Evolutionary conservation across 2,888 invertebrate species (phyloP).

Genomic region (Hoplodrina blanda): DNA sequence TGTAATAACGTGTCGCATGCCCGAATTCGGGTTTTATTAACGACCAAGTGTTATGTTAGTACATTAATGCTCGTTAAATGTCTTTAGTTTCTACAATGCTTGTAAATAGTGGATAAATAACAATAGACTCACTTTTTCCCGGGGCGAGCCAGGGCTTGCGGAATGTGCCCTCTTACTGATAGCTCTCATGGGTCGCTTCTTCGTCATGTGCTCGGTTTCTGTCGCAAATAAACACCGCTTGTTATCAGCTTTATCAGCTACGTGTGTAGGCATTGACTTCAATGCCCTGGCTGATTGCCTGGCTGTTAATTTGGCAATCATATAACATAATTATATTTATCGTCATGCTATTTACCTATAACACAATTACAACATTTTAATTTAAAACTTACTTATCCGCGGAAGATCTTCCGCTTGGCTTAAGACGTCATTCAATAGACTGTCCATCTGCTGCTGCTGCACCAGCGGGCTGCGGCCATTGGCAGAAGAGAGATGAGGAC

Average conservation of each 20-base stretch:
- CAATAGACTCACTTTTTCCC: constrained; percentile 62
- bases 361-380: constrained; percentile 3
- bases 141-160: constrained; percentile 64
- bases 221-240: constrained; percentile 35
- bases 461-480: not conserved
- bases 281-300: constrained; percentile 24
- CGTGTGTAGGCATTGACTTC: constrained; percentile 38
- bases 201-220: constrained; percentile 58
- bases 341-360: not conserved
- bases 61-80: not conserved
- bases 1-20: no score
- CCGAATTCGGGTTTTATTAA: not conserved
- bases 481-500: not conserved
- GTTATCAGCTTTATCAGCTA: constrained; percentile 46
- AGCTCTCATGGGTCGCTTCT: constrained; percentile 63
- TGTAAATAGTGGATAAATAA: not conserved
- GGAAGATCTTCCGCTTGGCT: constrained; percentile 19
- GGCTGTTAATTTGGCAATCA: constrained; percentile 10
- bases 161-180: constrained; percentile 75
- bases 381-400: constrained; percentile 19
- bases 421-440: constrained; percentile 19
- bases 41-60: not conserved
- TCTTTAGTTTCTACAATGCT: not conserved
- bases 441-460: constrained; percentile 36
- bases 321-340: constrained; percentile 20